phyloP scores from a whole-genome alignment of 2,113 vertebrate species.

The Rynchops niger region DNA sequence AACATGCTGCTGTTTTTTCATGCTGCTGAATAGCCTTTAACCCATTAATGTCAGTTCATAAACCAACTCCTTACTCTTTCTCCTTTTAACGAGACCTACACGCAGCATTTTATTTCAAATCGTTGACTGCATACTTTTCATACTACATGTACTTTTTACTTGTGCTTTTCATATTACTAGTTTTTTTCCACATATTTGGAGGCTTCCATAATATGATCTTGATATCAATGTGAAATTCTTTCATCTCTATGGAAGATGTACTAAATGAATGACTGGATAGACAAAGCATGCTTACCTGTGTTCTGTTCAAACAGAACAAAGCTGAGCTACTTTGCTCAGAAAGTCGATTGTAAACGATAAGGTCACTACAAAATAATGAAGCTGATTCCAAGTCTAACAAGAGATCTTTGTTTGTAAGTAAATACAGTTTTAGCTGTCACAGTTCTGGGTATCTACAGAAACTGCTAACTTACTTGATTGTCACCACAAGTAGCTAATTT shows the following conservation, averaged over 20 bases:
- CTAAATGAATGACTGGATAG: background rate
- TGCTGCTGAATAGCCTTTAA: background rate
- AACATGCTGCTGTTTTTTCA: background rate
- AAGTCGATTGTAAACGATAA: fast-evolving
- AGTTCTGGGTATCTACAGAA: background rate
- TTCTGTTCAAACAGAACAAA: background rate
- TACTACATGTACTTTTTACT: background rate
- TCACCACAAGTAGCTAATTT: background rate
- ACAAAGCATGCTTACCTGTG: background rate
- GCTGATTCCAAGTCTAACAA: background rate
- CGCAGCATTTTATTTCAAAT: background rate
- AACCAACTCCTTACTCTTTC: background rate
- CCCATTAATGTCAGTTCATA: background rate
- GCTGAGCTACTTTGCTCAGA: background rate
- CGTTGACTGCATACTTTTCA: background rate
- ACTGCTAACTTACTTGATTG: background rate
- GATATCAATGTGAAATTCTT: background rate
- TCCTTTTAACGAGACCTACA: background rate
- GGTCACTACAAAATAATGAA: background rate
- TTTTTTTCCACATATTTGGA: background rate
- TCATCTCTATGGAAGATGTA: background rate
- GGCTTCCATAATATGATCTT: background rate
- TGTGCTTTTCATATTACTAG: background rate
- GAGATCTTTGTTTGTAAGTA: background rate
- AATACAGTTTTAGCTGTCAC: background rate